Evolutionary conservation across 2,797 vertebrate genomes (phyloP).

Genomic region (Macropus fuliginosus): DNA sequence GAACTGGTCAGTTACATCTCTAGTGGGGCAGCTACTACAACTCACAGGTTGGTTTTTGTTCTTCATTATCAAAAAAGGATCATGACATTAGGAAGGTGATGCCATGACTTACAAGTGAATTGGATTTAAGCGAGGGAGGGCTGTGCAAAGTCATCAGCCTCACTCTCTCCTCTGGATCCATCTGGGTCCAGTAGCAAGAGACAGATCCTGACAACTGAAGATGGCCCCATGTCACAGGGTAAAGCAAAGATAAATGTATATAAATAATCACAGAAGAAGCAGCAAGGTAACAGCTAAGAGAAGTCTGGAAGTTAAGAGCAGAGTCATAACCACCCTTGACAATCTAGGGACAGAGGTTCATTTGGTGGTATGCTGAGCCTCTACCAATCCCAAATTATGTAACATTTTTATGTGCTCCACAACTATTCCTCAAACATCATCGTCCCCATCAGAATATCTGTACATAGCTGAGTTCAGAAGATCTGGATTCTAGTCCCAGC

Average conservation of each 20-base stretch:
- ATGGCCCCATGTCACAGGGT: too few species aligned
- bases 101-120: too few species aligned
- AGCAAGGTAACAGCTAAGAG: not conserved
- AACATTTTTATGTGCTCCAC: not conserved
- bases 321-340: not conserved
- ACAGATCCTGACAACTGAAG: too few species aligned
- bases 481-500: not conserved
- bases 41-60: too few species aligned
- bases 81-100: too few species aligned
- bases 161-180: too few species aligned
- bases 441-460: not conserved
- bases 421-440: not conserved
- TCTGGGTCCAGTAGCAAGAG: too few species aligned
- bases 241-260: not conserved
- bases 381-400: not conserved
- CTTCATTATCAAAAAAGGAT: too few species aligned
- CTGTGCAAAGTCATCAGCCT: too few species aligned
- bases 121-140: too few species aligned
- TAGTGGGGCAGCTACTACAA: too few species aligned
- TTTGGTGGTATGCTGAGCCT: not conserved
- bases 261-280: not conserved
- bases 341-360: not conserved
- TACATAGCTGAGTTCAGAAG: not conserved
- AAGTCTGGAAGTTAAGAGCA: not conserved
- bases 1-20: too few species aligned